A percentile compares a stretch with the other conserved stretches of the same genome.
Evolutionary conservation across 2,888 invertebrate genomes (phyloP).

Genomic region (Agelastica alni): DNA sequence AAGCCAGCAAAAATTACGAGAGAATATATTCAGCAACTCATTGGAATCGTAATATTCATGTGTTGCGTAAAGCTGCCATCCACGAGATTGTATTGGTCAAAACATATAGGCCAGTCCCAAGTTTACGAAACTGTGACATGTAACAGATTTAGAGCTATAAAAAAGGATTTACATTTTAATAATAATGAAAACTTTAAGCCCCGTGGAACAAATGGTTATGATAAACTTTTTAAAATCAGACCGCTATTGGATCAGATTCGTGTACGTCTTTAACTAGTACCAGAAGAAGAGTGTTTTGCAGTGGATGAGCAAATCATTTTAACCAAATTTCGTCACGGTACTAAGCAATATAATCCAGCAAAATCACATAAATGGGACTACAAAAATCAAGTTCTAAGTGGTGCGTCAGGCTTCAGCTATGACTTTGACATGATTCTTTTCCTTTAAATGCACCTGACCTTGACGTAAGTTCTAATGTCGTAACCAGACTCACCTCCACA

Average conservation of each 20-base stretch:
- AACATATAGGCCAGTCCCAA: too few species aligned
- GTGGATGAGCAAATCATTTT: conserved; percentile 23
- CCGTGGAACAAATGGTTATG: conserved; percentile 1
- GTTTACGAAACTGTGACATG: background rate
- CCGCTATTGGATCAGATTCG: conserved; percentile 11
- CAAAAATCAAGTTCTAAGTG: conserved; percentile 17
- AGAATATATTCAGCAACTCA: background rate
- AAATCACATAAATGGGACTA: conserved; percentile 16
- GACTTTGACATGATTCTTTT: conserved; percentile 16
- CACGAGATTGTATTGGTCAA: conserved; percentile 1
- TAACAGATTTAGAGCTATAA: conserved; percentile 7
- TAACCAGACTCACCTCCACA: conserved; percentile 10
- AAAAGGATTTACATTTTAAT: conserved; percentile 10
- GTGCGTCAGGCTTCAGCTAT: conserved; percentile 16
- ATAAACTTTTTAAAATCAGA: conserved; percentile 17
- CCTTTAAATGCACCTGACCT: conserved; percentile 15
- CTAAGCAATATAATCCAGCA: conserved; percentile 18
- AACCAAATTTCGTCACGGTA: conserved; percentile 13
- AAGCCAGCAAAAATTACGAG: background rate
- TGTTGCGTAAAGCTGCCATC: background rate
- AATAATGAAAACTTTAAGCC: conserved; percentile 7
- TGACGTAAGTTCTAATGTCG: conserved; percentile 18
- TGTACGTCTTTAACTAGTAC: conserved; percentile 12
- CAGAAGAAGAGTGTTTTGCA: conserved; percentile 22
- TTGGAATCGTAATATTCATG: background rate